A percentile compares a stretch with the other conserved stretches of the same genome.
Evolutionary conservation across 2,797 vertebrate species (phyloP).

Genomic region (Myotis findleyi): DNA sequence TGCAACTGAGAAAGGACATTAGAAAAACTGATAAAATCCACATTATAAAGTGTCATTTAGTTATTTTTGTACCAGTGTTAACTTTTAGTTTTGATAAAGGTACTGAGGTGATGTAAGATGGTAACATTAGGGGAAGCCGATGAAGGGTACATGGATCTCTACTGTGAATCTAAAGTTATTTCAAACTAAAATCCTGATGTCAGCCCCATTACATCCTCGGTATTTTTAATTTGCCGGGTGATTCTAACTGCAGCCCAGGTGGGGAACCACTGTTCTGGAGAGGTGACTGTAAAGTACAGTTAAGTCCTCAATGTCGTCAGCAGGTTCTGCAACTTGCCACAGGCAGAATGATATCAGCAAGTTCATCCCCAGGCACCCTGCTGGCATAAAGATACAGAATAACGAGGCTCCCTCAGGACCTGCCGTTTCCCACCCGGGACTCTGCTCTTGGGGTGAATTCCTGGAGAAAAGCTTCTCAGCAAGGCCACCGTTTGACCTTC

Average conservation of each 20-base stretch:
- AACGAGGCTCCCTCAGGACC: not conserved
- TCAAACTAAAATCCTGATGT: not conserved
- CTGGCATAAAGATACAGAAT: not conserved
- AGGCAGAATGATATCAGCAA: not conserved
- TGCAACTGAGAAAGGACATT: not conserved
- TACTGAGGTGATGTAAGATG: not conserved
- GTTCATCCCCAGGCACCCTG: too few species aligned
- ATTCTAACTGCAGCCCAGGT: not conserved
- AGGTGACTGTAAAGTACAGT: not conserved
- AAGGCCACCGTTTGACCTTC: not conserved
- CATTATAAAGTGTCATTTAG: not conserved
- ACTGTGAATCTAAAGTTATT: not conserved
- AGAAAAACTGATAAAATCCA: not conserved
- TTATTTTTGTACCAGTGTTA: constrained; percentile 30
- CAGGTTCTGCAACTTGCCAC: not conserved
- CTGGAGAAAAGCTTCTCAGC: not conserved
- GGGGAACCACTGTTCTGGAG: not conserved
- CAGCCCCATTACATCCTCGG: not conserved
- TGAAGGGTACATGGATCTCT: not conserved
- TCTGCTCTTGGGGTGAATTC: not conserved
- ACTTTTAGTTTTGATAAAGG: constrained; percentile 49
- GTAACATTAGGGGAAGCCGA: not conserved
- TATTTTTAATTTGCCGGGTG: not conserved
- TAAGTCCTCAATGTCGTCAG: not conserved
- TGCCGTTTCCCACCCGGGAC: not conserved